phyloP scores from a whole-genome alignment of 2,888 invertebrate genomes.

The Epistrophe grossulariae region DNA sequence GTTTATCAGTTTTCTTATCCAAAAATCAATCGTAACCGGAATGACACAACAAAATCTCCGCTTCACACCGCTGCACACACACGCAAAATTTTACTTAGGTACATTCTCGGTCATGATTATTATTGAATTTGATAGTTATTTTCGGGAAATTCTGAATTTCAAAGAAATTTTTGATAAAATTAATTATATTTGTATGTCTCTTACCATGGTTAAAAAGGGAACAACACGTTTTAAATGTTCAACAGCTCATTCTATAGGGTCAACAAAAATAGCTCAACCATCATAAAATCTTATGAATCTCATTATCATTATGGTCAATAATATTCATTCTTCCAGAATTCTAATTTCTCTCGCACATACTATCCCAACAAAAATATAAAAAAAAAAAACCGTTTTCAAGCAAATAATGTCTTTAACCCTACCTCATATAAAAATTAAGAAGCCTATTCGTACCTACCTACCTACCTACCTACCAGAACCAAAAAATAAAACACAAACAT shows the following conservation, averaged over 20 bases:
- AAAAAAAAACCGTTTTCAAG: slow-evolving; percentile 8
- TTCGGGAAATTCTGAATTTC: no score
- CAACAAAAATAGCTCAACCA: not conserved
- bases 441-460: slow-evolving; percentile 26
- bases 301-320: not conserved
- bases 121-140: no score
- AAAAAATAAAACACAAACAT: not conserved
- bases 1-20: no score
- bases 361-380: slow-evolving; percentile 41
- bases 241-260: not conserved
- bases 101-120: no score
- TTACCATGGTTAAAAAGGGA: not conserved
- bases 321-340: slow-evolving; percentile 6
- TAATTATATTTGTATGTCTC: no score
- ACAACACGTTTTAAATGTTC: not conserved
- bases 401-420: slow-evolving; percentile 48
- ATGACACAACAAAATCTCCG: no score
- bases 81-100: no score
- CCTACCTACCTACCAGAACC: not conserved
- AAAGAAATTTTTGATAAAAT: no score
- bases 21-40: no score
- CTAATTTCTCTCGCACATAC: not conserved
- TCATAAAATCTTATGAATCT: not conserved
- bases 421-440: slow-evolving; percentile 60
- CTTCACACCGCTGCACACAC: no score